Evolutionary conservation across 2,113 vertebrate species (phyloP), one percentile per base, ranked within the genome.

Genomic region (Xiphophorus hellerii): DNA sequence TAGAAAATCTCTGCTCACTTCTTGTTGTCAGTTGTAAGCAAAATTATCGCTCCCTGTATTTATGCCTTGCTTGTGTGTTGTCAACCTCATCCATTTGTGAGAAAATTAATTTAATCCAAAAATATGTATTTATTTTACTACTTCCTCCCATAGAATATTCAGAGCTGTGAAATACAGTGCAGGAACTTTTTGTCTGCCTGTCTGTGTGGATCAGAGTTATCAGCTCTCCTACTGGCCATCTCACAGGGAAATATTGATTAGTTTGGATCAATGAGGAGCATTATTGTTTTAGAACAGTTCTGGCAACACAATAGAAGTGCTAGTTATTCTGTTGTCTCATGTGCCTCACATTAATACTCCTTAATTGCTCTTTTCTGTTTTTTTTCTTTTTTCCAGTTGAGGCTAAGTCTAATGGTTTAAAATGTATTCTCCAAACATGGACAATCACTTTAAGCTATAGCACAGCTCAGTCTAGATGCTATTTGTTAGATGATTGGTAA

Each of bases 211-310:
- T 86, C 75, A 78, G 78, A 66, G 80, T 78, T 75, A 76, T 58
- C 64, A 68, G 77, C 62, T 60, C 84, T 80, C 77, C 83, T 30
- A 72, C 77, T 74, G 84, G 77, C 75, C 37, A 35, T 71, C 77
- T 77, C 77, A 25, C 78, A 82, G 67, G 77, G 65, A 86, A 73
- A 80, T 74, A 88, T 83, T 86, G 90, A 90, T 92, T 87, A 83
- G 81, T 71, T 60, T 61, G 75, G 81, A 88, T 90, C 85, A 66
- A 90, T 91, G 82, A 67, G 84, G 48, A 76, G 77, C 76, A 70
- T 72, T 68, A 83, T 84, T 90, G 86, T 90, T 91, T 89, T 73
- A 81, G 73, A 83, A 76, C 78, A 79, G 71, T 87, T 88, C 73
- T 74, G 67, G 67, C 66, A 64, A 72, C 82, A 79, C 74, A 77